Percentiles rank a stretch among this genome's conserved stretches.
phyloP scores from a whole-genome alignment of 2,888 invertebrate genomes.

The Sicus ferrugineus region DNA sequence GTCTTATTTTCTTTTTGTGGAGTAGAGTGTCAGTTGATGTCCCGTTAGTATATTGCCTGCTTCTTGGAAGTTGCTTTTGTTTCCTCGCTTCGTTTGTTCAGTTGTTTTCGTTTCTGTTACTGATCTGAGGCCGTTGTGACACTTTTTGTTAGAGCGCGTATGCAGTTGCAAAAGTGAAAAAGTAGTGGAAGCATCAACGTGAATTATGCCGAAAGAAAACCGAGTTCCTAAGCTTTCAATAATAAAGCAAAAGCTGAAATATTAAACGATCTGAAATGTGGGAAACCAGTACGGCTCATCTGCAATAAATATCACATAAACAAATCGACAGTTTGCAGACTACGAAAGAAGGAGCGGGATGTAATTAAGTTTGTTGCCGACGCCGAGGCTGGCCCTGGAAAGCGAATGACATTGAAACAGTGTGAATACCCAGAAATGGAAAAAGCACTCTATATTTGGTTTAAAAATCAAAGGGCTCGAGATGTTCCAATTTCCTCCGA shows the following conservation, averaged over 20 bases:
- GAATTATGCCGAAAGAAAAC: constrained; percentile 1
- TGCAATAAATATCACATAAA: background rate
- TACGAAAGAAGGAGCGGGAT: background rate
- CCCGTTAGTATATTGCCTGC: too few relatives aligned
- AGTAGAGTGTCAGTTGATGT: too few relatives aligned
- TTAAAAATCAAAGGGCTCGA: constrained; percentile 17
- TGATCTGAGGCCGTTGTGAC: background rate
- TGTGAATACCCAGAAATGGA: constrained; percentile 30
- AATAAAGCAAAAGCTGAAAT: background rate
- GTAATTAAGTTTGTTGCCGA: background rate
- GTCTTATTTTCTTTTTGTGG: too few relatives aligned
- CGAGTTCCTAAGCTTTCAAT: background rate
- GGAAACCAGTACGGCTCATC: background rate
- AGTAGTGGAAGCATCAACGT: background rate
- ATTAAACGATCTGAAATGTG: too few relatives aligned
- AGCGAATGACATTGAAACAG: constrained; percentile 21
- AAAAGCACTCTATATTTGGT: constrained; percentile 29
- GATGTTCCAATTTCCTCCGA: background rate
- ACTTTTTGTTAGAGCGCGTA: background rate
- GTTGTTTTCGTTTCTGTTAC: too few relatives aligned
- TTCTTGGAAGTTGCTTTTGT: too few relatives aligned
- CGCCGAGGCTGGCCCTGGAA: constrained; percentile 20
- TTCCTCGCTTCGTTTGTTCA: too few relatives aligned
- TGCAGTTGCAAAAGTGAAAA: constrained; percentile 1
- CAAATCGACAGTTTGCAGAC: background rate